phyloP scores from a whole-genome alignment of 2,113 vertebrate genomes.

The Stigmatopora nigra region DNA sequence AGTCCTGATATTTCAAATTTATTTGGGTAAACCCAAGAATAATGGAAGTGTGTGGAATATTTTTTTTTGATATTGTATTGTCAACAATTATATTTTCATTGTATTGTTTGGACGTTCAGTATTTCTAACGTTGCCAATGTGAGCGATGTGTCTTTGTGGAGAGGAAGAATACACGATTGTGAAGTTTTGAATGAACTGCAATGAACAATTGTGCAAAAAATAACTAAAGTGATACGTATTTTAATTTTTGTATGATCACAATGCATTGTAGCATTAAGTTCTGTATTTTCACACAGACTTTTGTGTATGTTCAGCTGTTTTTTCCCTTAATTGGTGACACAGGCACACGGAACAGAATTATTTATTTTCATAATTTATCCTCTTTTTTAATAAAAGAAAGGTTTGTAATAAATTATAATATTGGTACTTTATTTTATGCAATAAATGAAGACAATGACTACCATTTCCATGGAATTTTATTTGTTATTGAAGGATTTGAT shows the following conservation, averaged over 20 bases:
- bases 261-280: not conserved
- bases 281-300: constrained; percentile 22
- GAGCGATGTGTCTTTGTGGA: constrained; percentile 9
- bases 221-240: constrained; percentile 1
- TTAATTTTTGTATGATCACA: constrained; percentile 4
- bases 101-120: constrained; percentile 15
- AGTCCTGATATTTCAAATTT: constrained; percentile 3
- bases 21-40: constrained; percentile 23
- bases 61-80: constrained; percentile 28
- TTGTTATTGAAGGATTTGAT: not conserved
- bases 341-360: constrained; percentile 52
- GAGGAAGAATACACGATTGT: constrained; percentile 3
- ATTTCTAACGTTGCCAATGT: constrained; percentile 16
- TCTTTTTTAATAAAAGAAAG: constrained; percentile 48
- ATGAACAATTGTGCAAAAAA: constrained; percentile 12
- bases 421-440: constrained; percentile 53
- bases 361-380: constrained; percentile 66
- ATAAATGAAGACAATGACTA: constrained; percentile 43
- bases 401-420: constrained; percentile 49
- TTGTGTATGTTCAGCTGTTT: constrained; percentile 13
- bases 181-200: constrained; percentile 3
- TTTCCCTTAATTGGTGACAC: constrained; percentile 41
- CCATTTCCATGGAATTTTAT: not conserved
- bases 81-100: constrained; percentile 1
- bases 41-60: constrained; percentile 1